Base-by-base conservation (phyloP, 2,797 vertebrate genomes). In the Cygnus olor region DNA sequence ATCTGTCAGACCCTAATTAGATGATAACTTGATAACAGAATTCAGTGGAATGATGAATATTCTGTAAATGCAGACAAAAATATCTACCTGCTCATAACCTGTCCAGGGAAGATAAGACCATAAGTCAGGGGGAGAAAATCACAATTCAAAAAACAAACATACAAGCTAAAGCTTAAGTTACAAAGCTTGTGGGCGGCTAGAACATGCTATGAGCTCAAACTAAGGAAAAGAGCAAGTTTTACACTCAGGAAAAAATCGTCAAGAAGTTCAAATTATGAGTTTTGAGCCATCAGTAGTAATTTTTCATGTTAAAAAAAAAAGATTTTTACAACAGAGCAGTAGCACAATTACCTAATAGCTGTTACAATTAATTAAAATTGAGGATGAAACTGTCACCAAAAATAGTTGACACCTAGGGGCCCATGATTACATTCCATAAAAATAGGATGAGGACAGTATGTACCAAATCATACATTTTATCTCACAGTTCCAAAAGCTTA, bases 351-450 rank as follows among this genome's bases (percentile, higher is more conserved):
- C 5, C 18, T 32, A 87, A 53, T 1, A 87, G 22, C 10, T 82
- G 42, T 64, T 72, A 79, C 11, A 94, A 60, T 36, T 22, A 68
- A 89, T 69, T 89, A 87, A 93, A 91, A 81, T 53, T 76, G 69
- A 82, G 86, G 63, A 68, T 27, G 9, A 63, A 91, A 93, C 71
- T 60, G 30, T 84, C 79, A 76, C 24, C 51, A 60, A 74, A 30
- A 89, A 79, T 38, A 78, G 24, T 58, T 81, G 70, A 85, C 9
- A 21, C 44, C 54, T 64, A 64, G 15, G 58, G 32, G 84, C 77
- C 36, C 2, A 2, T 12, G 9, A 79, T 71, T 71, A 68, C 22
- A 72, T 38, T 79, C 38, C 25, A 0, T 11, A 61, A 85, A 40
- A 84, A 79, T 20, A 74, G 44, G 87, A 85, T 56, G 49, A 61